Conservation (phyloP, 35 echinoderm and acorn worm genomes). For the Hemicentrotus pulcherrimus region DNA sequence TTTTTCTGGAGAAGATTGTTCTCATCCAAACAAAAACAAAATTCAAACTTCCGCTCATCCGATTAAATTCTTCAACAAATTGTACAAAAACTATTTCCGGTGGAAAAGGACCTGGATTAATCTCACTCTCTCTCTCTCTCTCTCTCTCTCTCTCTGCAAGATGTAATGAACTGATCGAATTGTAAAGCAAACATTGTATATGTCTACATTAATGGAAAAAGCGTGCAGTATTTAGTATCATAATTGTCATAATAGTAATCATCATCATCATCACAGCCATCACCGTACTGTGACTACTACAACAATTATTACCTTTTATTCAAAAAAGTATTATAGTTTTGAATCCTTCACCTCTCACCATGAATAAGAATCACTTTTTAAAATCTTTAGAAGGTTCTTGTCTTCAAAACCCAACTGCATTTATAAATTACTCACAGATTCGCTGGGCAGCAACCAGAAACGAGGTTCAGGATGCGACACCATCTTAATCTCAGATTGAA, state of each 20-base stretch:
- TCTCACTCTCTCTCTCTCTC: not conserved
- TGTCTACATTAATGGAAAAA: too few relatives aligned
- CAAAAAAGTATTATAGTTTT: too few relatives aligned
- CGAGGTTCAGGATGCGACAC: not conserved
- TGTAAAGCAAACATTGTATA: too few relatives aligned
- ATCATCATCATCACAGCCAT: not conserved
- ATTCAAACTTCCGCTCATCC: not conserved
- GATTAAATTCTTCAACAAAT: not conserved
- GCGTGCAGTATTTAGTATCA: too few relatives aligned
- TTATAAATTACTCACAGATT: not conserved
- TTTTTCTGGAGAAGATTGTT: not conserved
- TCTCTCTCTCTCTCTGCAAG: not conserved
- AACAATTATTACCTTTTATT: too few relatives aligned
- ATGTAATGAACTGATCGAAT: too few relatives aligned
- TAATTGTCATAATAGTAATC: too few relatives aligned
- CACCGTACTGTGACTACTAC: not conserved
- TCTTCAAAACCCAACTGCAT: not conserved
- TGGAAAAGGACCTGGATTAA: not conserved
- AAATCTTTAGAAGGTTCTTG: too few relatives aligned
- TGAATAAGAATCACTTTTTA: too few relatives aligned
- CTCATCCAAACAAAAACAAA: not conserved
- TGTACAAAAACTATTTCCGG: not conserved
- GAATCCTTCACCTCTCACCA: too few relatives aligned
- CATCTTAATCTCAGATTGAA: not conserved
- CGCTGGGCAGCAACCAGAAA: not conserved